phyloP scores from a whole-genome alignment of 2,888 invertebrate genomes.

The Hartigia nigra region DNA sequence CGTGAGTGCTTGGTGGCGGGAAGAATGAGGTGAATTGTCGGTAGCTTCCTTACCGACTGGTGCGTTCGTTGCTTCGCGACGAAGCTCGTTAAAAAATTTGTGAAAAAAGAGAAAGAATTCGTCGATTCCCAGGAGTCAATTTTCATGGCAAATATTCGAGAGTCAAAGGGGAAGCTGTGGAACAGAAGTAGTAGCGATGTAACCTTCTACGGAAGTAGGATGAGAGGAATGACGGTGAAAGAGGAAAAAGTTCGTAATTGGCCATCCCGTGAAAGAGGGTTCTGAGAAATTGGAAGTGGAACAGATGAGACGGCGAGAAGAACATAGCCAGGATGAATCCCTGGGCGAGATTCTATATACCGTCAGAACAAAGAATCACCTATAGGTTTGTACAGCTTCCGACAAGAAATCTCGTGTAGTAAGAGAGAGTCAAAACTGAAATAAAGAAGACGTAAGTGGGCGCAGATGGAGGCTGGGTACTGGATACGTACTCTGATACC shows the following conservation, averaged over 20 bases:
- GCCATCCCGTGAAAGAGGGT: background rate
- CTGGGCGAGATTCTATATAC: background rate
- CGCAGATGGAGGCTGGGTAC: background rate
- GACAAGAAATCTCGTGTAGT: background rate
- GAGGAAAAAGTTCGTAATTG: background rate
- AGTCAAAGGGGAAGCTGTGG: background rate
- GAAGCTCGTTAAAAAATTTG: background rate
- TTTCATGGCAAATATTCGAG: background rate
- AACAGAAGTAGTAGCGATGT: background rate
- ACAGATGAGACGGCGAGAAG: background rate
- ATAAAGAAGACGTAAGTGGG: background rate
- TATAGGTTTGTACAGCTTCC: background rate
- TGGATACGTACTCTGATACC: background rate
- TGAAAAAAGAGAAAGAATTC: background rate
- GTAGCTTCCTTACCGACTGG: background rate
- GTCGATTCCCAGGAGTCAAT: background rate
- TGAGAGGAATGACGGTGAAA: background rate
- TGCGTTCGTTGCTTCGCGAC: background rate
- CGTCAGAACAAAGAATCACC: background rate
- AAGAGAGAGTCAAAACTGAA: background rate
- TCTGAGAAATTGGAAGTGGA: background rate
- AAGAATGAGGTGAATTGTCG: background rate
- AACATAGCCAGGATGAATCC: background rate
- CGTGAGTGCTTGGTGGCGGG: background rate
- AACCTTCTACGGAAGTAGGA: background rate